A percentile compares a stretch with the other conserved stretches of the same genome.
These are phyloP conservation scores for Lochmaea crataegi DNA, from an alignment of 2,888 invertebrate species.

Conservation along the genomic window DNA sequence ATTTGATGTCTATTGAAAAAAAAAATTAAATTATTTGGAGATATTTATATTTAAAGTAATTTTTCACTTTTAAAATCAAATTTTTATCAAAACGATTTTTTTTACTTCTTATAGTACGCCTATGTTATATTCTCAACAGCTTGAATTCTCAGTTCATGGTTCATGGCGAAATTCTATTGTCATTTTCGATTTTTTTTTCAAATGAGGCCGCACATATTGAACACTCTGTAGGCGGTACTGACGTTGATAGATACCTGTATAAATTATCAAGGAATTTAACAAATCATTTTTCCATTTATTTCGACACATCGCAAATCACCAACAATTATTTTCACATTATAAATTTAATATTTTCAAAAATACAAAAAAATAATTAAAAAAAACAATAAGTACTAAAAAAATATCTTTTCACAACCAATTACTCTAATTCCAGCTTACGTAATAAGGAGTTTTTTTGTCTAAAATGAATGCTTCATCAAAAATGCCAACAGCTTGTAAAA, in stretches of 20 bases:
- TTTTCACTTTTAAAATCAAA: no score
- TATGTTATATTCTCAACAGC: background rate
- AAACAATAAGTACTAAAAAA: no score
- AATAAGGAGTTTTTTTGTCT: slow-evolving; percentile 20
- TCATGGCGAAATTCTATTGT: slow-evolving; percentile 38
- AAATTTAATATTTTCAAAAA: no score
- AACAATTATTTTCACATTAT: background rate
- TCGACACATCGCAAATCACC: background rate
- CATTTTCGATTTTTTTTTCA: slow-evolving; percentile 30
- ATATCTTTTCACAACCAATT: no score
- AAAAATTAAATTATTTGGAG: no score
- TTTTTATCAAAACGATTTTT: no score
- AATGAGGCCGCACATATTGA: slow-evolving; percentile 25
- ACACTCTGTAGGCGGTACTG: slow-evolving; percentile 24
- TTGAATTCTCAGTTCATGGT: slow-evolving; percentile 22
- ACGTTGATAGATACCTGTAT: slow-evolving; percentile 17
- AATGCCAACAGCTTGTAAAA: slow-evolving; percentile 31
- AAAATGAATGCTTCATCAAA: slow-evolving; percentile 32
- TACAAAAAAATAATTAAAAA: no score
- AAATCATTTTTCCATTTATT: slow-evolving; percentile 8
- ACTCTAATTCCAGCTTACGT: background rate
- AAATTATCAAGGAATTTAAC: slow-evolving; percentile 1
- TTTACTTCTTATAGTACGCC: background rate
- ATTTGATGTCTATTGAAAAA: no score
- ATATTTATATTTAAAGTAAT: no score